A percentile compares a stretch with the other conserved stretches of the same genome.
phyloP scores from a whole-genome alignment of 2,888 invertebrate genomes.

The Leptogaster cylindrica region DNA sequence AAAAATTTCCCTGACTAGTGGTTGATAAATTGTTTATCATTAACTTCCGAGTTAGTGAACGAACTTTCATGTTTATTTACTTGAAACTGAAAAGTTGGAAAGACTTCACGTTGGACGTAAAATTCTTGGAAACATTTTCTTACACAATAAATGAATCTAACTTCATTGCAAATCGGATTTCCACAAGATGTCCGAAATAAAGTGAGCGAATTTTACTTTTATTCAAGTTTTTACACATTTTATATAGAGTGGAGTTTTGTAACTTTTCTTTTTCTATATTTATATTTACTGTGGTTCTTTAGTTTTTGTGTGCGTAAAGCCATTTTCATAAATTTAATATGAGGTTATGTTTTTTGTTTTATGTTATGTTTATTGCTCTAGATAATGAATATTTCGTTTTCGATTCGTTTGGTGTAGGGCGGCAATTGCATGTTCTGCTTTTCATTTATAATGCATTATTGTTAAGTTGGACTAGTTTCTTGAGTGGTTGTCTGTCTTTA shows the following conservation, averaged over 20 bases:
- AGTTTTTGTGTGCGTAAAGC: background rate
- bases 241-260: background rate
- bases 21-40: too few species aligned
- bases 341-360: background rate
- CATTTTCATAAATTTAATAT: background rate
- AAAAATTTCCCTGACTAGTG: too few species aligned
- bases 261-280: background rate
- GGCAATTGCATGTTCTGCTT: too few species aligned
- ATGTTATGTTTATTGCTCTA: slow-evolving; percentile 24
- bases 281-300: background rate
- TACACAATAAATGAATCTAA: background rate
- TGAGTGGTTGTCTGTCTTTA: too few species aligned
- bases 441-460: too few species aligned
- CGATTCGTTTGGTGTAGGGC: too few species aligned
- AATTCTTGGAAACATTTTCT: too few species aligned
- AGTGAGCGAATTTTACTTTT: slow-evolving; percentile 43
- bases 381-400: slow-evolving; percentile 22
- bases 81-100: too few species aligned
- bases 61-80: too few species aligned
- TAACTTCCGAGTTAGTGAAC: too few species aligned
- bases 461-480: too few species aligned
- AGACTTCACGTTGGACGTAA: too few species aligned
- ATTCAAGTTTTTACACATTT: background rate
- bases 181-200: slow-evolving; percentile 48
- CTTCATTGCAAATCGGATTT: slow-evolving; percentile 5